Percentiles rank a stretch among this genome's conserved stretches.
These are phyloP conservation scores for Vanessa atalanta DNA, from an alignment of 1,140 invertebrate species.

Conservation along the genomic window DNA sequence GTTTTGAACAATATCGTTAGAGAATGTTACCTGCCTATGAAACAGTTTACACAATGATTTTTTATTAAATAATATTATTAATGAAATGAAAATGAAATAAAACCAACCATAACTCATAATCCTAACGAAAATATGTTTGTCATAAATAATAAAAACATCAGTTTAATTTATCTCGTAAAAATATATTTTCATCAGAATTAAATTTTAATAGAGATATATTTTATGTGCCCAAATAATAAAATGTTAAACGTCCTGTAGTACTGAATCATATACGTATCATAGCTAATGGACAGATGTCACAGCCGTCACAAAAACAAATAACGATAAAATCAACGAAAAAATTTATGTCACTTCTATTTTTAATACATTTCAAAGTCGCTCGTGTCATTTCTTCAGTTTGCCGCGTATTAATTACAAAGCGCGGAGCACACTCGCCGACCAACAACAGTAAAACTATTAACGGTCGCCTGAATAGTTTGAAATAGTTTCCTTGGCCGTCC, in stretches of 20 bases:
- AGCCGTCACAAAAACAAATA: constrained; percentile 39
- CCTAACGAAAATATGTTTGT: neutral
- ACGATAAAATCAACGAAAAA: constrained; percentile 18
- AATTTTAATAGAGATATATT: constrained; percentile 16
- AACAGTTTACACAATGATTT: too few species aligned
- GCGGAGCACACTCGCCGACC: constrained; percentile 48
- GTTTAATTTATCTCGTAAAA: neutral
- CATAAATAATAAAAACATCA: constrained; percentile 1
- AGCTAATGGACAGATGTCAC: constrained; percentile 41
- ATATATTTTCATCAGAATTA: constrained; percentile 13
- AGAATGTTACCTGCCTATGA: too few species aligned
- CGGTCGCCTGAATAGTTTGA: constrained; percentile 57
- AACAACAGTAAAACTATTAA: constrained; percentile 68
- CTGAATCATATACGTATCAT: constrained; percentile 43
- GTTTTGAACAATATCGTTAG: too few species aligned
- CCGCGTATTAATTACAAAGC: constrained; percentile 63
- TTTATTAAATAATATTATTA: too few species aligned
- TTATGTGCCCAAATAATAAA: constrained; percentile 25
- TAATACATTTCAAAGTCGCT: constrained; percentile 29
- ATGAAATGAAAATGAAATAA: too few species aligned
- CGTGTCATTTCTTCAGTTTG: constrained; percentile 38
- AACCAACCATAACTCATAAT: neutral
- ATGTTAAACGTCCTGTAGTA: constrained; percentile 30
- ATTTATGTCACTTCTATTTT: constrained; percentile 30
- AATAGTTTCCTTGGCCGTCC: constrained; percentile 70